Evolutionary conservation across 1,140 invertebrate genomes (phyloP).

Genomic region (Pinna nobilis): DNA sequence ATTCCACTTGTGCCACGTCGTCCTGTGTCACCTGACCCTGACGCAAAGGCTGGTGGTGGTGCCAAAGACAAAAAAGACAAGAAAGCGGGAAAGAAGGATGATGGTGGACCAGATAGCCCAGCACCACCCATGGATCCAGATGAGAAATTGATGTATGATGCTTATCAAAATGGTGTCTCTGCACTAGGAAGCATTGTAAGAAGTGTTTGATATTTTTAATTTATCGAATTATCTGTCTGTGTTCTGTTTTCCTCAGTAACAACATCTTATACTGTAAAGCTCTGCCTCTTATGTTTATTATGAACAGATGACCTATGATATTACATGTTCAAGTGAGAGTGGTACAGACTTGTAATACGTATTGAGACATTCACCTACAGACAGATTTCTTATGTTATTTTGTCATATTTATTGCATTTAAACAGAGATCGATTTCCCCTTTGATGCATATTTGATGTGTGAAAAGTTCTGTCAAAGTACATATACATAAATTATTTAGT

Average conservation of each 20-base stretch:
- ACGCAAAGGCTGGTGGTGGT: slow-evolving; percentile 54
- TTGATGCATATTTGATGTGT: too few relatives aligned
- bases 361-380: too few relatives aligned
- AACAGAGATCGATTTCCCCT: too few relatives aligned
- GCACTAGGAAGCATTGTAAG: slow-evolving; percentile 60
- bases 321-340: not conserved
- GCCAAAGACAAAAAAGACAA: slow-evolving; percentile 67
- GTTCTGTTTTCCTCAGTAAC: too few relatives aligned
- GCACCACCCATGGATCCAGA: slow-evolving; percentile 68
- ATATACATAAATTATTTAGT: too few relatives aligned
- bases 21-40: slow-evolving; percentile 63
- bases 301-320: not conserved
- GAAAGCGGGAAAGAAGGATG: slow-evolving; percentile 62
- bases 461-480: too few relatives aligned
- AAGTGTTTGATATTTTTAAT: not conserved
- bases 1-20: slow-evolving; percentile 71
- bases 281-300: not conserved
- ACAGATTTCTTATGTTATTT: too few relatives aligned
- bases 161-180: slow-evolving; percentile 54
- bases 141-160: slow-evolving; percentile 72
- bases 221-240: not conserved
- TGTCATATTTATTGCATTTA: too few relatives aligned
- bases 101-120: slow-evolving; percentile 61
- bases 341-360: too few relatives aligned
- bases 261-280: too few relatives aligned